Conservation (phyloP, 2,888 invertebrate genomes). For the Smittia sp. region DNA sequence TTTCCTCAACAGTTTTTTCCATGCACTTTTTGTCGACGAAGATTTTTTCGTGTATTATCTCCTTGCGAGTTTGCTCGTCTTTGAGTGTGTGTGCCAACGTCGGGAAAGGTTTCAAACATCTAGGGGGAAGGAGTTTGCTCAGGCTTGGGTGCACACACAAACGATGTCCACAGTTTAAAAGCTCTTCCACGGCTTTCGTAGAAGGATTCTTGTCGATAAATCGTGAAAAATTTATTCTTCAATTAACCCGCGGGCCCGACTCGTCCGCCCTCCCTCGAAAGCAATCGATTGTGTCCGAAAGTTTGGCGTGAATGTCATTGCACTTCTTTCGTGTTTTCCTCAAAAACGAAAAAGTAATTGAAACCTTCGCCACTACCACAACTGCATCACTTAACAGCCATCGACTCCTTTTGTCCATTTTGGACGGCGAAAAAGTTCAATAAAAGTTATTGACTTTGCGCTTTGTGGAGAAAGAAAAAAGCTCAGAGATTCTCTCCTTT, state of each 20-base stretch:
- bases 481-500: neutral
- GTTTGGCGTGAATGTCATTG: slow-evolving; percentile 16
- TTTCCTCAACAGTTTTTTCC: slow-evolving; percentile 32
- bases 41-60: slow-evolving; percentile 41
- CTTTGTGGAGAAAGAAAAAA: neutral
- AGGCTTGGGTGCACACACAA: neutral
- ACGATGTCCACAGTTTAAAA: no score
- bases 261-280: no score
- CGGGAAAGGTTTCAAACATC: neutral
- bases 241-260: no score
- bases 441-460: slow-evolving; percentile 34
- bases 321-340: slow-evolving; percentile 20
- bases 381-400: neutral
- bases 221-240: no score
- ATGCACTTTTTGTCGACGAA: slow-evolving; percentile 29
- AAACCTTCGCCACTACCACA: neutral
- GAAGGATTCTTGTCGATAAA: no score
- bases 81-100: neutral
- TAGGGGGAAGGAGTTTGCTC: neutral
- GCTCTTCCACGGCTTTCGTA: no score
- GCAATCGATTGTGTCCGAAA: no score
- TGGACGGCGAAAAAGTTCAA: slow-evolving; percentile 32
- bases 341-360: neutral
- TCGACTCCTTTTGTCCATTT: neutral
- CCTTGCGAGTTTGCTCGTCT: neutral